These are phyloP conservation scores for Hylaea fasciaria DNA, from an alignment of 2,888 invertebrate genomes.

Conservation along the genomic window DNA sequence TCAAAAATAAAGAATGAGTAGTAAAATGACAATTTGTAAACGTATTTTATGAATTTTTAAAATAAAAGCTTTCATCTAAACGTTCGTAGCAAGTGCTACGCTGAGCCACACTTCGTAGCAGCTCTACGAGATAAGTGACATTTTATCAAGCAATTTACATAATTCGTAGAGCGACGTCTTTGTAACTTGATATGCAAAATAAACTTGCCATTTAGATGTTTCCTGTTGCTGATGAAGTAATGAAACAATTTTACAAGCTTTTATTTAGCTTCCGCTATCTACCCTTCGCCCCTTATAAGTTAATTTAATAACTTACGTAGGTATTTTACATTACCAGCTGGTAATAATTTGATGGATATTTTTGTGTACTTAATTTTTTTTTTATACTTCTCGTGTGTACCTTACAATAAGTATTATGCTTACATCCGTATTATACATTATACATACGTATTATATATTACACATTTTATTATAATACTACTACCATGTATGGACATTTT, in stretches of 20 bases:
- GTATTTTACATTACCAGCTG: too few relatives aligned
- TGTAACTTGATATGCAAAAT: background rate
- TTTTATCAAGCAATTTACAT: background rate
- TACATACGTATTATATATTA: too few relatives aligned
- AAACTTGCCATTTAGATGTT: background rate
- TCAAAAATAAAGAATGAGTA: too few relatives aligned
- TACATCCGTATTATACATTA: too few relatives aligned
- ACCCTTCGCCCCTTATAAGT: too few relatives aligned
- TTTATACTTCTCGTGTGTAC: too few relatives aligned
- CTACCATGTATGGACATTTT: too few relatives aligned
- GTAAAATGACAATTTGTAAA: background rate
- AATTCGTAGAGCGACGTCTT: background rate
- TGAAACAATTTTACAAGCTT: background rate
- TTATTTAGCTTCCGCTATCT: background rate
- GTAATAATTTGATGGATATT: too few relatives aligned
- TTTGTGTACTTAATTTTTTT: too few relatives aligned
- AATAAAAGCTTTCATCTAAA: background rate
- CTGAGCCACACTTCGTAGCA: constrained; percentile 13
- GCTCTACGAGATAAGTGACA: constrained; percentile 7
- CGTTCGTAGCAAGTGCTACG: constrained; percentile 7
- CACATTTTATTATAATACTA: too few relatives aligned
- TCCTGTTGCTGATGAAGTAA: background rate
- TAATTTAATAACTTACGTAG: too few relatives aligned
- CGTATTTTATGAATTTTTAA: background rate
- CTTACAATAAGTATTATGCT: too few relatives aligned